Evolutionary conservation across 2,888 invertebrate species (phyloP), one percentile per base, ranked within the genome.

Genomic region (Ormyrus thymus): DNA sequence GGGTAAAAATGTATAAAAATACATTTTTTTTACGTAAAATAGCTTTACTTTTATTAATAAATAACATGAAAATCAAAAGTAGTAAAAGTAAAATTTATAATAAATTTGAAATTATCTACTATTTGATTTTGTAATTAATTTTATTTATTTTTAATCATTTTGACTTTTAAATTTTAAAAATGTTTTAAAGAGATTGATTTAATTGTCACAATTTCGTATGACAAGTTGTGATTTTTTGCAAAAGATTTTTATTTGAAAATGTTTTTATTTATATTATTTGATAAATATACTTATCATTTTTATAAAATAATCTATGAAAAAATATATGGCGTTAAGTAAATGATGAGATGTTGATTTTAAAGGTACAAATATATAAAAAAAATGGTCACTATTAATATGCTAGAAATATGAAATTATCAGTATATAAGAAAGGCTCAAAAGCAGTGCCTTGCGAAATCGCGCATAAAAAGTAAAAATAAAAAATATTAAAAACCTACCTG

Each of bases 401-500:
- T 72, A 53, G 53, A 43, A 61, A 46, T 51, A 58, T 8, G 8
- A 76, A 58, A 58, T 50, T 72, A 46, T 11, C n/a, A 51, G n/a
- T 11, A n/a, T 55, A 48, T 7, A 79, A 15, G 50, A 55, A 76
- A 78, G 78, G 76, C 80, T 72, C 75, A 70, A 73, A 74, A 79
- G 65, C 51, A 56, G 78, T 80, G 78, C 80, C 78, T 81, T 81
- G 69, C 48, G 43, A 77, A 79, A 29, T 64, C 61, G 51, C 48
- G 68, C 59, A 74, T 61, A 53, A 79, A 65, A 62, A 65, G 62
- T 55, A 66, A 75, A 62, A 50, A 66, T 55, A 72, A 61, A 65
- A 80, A 82, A 79, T 76, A 56, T 72, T 82, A 82, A 50, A 11
- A 15, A 66, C 79, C 76, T 70, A 58, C 48, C 71, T 70, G 51